Conservation (phyloP, 2,113 vertebrate genomes). For the Paraplagusia blochii region DNA sequence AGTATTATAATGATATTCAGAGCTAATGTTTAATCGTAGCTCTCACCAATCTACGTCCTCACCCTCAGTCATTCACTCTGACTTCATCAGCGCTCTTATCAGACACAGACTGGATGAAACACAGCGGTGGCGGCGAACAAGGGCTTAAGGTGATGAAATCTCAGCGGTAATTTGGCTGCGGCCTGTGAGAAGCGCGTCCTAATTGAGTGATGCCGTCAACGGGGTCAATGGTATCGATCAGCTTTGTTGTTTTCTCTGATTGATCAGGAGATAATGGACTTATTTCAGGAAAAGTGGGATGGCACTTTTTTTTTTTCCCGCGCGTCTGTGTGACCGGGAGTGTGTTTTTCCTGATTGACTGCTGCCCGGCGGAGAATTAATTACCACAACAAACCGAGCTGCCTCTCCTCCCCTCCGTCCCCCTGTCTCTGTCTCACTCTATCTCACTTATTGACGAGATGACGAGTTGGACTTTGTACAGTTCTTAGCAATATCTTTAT, state of each 20-base stretch:
- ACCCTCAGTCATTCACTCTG: not conserved
- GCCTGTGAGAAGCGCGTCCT: conserved; percentile 2
- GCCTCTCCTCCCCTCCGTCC: too few species aligned
- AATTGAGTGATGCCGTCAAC: conserved; percentile 29
- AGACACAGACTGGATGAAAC: not conserved
- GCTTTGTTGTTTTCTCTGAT: conserved; percentile 31
- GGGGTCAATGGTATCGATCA: conserved; percentile 32
- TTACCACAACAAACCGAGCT: not conserved
- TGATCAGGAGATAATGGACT: conserved; percentile 33
- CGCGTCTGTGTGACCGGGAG: not conserved
- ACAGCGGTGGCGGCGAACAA: conserved; percentile 1
- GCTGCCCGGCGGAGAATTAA: not conserved
- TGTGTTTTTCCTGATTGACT: conserved; percentile 19
- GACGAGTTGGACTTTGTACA: conserved; percentile 10
- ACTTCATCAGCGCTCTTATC: not conserved
- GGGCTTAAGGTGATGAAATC: conserved; percentile 25
- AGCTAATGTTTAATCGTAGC: too few species aligned
- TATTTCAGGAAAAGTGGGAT: conserved; percentile 5
- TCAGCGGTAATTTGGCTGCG: not conserved
- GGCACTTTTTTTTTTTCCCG: not conserved
- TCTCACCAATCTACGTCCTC: too few species aligned
- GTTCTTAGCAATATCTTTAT: conserved; percentile 4
- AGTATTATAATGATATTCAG: too few species aligned
- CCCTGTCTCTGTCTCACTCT: not conserved
- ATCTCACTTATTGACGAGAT: conserved; percentile 18